Conservation (phyloP, 2,113 vertebrate species). For the Cinclus cinclus region DNA sequence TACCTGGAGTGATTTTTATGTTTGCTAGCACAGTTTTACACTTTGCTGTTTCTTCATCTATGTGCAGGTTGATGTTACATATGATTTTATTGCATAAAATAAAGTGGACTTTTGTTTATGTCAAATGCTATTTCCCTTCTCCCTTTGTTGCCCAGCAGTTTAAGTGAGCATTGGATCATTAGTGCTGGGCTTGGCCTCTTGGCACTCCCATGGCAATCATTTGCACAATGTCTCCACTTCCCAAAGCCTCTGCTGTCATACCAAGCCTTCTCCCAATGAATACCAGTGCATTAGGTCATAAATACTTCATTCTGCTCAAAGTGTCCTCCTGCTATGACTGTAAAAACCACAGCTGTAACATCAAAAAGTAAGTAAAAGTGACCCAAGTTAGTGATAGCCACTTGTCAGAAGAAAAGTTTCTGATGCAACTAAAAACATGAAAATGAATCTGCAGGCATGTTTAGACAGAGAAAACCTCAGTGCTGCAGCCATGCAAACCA, state of each 20-base stretch:
- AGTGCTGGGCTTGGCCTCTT: background rate
- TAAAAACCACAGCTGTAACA: background rate
- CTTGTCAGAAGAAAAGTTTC: background rate
- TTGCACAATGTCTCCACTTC: background rate
- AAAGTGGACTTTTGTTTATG: background rate
- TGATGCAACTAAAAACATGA: background rate
- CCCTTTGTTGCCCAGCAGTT: background rate
- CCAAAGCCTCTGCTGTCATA: background rate
- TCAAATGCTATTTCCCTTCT: background rate
- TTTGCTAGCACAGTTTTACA: background rate
- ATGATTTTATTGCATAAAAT: background rate
- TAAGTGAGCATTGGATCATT: rapidly evolving
- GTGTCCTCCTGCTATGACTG: background rate
- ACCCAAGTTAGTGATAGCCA: background rate
- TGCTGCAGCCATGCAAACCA: background rate
- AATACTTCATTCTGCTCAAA: background rate
- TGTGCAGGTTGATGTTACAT: background rate
- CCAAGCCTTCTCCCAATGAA: background rate
- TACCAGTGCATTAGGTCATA: background rate
- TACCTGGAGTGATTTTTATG: background rate
- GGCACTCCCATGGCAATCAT: background rate
- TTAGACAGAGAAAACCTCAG: background rate
- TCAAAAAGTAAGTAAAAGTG: background rate
- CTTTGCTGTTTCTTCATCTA: background rate
- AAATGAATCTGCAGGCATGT: rapidly evolving